Evolutionary conservation across 2,888 invertebrate genomes (phyloP).

Genomic region (Epistrophella euchroma): DNA sequence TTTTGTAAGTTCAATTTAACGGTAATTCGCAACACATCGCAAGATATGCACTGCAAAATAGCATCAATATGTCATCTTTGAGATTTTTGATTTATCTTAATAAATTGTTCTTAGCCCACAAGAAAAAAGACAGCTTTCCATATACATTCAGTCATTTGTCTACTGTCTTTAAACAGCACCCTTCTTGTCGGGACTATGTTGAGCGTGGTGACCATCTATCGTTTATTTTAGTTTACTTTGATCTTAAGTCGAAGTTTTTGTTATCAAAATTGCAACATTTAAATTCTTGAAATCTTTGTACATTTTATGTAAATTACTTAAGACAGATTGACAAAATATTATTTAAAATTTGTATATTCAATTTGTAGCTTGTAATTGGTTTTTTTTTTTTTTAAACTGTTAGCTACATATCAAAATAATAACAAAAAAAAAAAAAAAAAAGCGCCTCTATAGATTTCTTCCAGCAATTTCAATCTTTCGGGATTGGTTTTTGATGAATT

Average conservation of each 20-base stretch:
- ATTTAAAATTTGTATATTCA: too few species aligned
- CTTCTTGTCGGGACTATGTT: neutral
- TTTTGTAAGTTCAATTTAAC: conserved; percentile 59
- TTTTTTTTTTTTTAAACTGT: too few species aligned
- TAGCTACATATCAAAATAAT: too few species aligned
- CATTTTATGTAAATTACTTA: too few species aligned
- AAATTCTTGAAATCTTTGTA: too few species aligned
- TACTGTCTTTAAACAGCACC: conserved; percentile 47
- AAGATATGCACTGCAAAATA: conserved; percentile 40
- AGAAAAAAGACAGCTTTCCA: conserved; percentile 38
- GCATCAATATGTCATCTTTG: conserved; percentile 66
- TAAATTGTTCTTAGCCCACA: conserved; percentile 47
- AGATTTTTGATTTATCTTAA: conserved; percentile 53
- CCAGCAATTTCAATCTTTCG: too few species aligned
- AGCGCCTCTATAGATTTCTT: too few species aligned
- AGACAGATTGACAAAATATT: too few species aligned
- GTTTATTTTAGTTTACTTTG: neutral
- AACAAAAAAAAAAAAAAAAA: too few species aligned
- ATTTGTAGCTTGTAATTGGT: too few species aligned
- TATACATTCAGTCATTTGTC: conserved; percentile 67
- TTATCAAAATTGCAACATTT: too few species aligned
- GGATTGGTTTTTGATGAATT: too few species aligned
- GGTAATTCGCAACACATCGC: conserved; percentile 58
- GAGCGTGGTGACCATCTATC: neutral
- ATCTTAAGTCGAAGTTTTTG: neutral